Conservation (phyloP, 2,888 invertebrate genomes). For the Cynaeus angustus region DNA sequence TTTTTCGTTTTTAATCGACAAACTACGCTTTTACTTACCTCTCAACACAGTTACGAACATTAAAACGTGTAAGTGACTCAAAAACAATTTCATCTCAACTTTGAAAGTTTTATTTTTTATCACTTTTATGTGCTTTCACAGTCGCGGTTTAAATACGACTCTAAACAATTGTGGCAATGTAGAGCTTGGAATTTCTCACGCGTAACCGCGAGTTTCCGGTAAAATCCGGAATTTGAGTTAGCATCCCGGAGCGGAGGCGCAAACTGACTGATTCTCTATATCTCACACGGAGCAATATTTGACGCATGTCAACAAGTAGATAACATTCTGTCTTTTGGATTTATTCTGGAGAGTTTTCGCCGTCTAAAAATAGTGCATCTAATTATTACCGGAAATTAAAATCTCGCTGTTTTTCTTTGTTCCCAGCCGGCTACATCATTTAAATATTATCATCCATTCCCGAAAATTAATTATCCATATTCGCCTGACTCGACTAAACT, state of each 20-base stretch:
- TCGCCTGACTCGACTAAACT: conserved; percentile 18
- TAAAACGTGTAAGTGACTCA: conserved; percentile 17
- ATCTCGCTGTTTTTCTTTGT: neutral
- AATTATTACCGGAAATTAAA: conserved; percentile 6
- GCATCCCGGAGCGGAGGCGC: conserved; percentile 51
- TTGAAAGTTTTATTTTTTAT: conserved; percentile 13
- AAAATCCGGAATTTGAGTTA: conserved; percentile 46
- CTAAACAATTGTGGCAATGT: neutral
- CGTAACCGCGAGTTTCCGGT: conserved; percentile 30
- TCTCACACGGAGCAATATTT: conserved; percentile 43
- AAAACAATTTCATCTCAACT: conserved; percentile 38
- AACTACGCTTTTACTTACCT: conserved; percentile 30
- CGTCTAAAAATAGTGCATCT: neutral
- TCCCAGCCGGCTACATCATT: conserved; percentile 10
- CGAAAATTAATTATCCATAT: conserved; percentile 37
- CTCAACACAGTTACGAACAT: conserved; percentile 17
- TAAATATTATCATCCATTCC: conserved; percentile 39
- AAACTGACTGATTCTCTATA: conserved; percentile 49
- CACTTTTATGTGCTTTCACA: conserved; percentile 3
- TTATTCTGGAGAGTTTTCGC: conserved; percentile 20
- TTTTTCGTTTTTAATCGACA: conserved; percentile 13
- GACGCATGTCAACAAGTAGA: conserved; percentile 56
- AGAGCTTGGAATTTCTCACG: conserved; percentile 5
- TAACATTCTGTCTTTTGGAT: conserved; percentile 47
- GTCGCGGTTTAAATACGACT: conserved; percentile 5